Base-by-base conservation (phyloP, 2,113 vertebrate genomes). In the Sander lucioperca region DNA sequence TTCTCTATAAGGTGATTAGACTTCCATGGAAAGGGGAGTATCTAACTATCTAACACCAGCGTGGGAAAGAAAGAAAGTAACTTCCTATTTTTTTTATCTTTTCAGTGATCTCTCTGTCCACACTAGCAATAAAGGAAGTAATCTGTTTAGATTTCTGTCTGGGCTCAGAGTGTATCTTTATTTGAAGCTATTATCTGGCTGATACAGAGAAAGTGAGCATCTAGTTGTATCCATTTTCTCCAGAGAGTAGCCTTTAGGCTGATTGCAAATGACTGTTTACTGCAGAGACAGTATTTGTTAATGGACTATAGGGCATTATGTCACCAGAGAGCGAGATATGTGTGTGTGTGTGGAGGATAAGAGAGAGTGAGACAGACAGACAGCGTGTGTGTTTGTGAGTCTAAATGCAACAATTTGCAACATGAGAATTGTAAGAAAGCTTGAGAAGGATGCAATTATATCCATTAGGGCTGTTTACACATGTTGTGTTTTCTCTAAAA, bases 221-320 rank as follows among this genome's bases (percentile, higher is more conserved):
- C 68, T 57, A 9, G 9, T 69, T 79, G 56, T 61, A 75, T 85
- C 71, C 43, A 62, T 78, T 68, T 58, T 48, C 79, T 73, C 71
- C n/a, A 21, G 71, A 79, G 83, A 86, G 76, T 7, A 43, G 77
- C 56, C 63, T 79, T 82, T 36, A 84, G 73, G 21, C 57, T 83
- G 62, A 79, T 80, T 85, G 65, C 47, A 73, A 77, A 91, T 80
- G 65, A 80, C 68, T 88, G 58, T 87, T 83, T 90, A 80, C 70
- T 67, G 51, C 65, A 48, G 69, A 63, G 64, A 73, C 68, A 57
- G 70, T 50, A 56, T 84, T 84, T 86, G 77, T 80, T 90, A 89
- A 91, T 92, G 89, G 83, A 88, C 74, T 76, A 48, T 5, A 51
- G 82, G 82, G 72, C 69, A 67, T 86, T 87, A 53, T 83, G 80